These are phyloP conservation scores for Carollia perspicillata DNA, from an alignment of 2,113 vertebrate genomes.

Conservation along the genomic window DNA sequence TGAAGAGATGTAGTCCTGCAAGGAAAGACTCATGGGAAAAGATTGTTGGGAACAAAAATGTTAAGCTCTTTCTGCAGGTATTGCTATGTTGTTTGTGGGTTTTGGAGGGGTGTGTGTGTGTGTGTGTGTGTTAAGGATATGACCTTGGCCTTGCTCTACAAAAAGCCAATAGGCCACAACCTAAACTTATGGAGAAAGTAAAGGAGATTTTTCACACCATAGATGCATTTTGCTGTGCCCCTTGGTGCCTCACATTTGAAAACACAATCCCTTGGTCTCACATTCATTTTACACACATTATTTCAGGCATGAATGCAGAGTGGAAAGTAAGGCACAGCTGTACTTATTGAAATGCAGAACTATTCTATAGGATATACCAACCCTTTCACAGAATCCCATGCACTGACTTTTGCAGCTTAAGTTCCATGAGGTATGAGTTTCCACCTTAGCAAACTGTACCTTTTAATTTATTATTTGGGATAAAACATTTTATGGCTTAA, in stretches of 20 bases:
- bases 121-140: neutral
- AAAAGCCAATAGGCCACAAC: neutral
- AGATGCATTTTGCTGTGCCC: neutral
- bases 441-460: neutral
- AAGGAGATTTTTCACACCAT: neutral
- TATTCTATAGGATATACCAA: neutral
- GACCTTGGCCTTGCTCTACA: neutral
- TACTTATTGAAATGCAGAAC: neutral
- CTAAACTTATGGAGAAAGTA: neutral
- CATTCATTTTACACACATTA: neutral
- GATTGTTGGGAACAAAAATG: neutral
- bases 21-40: neutral
- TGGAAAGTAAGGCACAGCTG: neutral
- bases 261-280: neutral
- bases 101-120: neutral
- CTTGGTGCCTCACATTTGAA: neutral
- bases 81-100: neutral
- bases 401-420: neutral
- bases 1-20: neutral
- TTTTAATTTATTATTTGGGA: neutral
- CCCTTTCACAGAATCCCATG: neutral
- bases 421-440: neutral
- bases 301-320: neutral
- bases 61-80: neutral
- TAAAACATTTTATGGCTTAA: neutral